Evolutionary conservation across 2,797 vertebrate genomes (phyloP).

Genomic region (Parauchenoglanis ngamensis): DNA sequence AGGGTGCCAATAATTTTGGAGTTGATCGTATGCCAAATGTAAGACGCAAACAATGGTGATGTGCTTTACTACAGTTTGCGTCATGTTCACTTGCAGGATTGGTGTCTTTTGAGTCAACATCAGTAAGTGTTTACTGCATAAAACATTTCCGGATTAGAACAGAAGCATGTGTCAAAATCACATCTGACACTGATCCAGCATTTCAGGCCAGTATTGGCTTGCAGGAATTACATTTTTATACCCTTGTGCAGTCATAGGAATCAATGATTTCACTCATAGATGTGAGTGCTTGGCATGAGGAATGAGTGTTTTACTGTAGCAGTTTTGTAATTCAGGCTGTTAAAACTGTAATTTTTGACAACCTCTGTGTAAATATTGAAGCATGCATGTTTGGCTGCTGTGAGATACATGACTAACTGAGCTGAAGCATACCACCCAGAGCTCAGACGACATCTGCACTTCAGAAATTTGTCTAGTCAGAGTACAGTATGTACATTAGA

Average conservation of each 20-base stretch:
- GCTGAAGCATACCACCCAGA: background rate
- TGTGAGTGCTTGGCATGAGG: too few species aligned
- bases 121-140: background rate
- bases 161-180: background rate
- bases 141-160: background rate
- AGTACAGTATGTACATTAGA: background rate
- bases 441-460: background rate
- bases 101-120: background rate
- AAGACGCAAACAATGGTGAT: background rate
- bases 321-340: background rate
- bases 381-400: background rate
- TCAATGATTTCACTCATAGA: background rate
- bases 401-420: background rate
- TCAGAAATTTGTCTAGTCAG: background rate
- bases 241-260: background rate
- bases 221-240: background rate
- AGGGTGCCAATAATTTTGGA: background rate
- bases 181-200: background rate
- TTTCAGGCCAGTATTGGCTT: background rate
- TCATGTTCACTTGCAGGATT: background rate
- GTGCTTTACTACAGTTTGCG: background rate
- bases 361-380: background rate
- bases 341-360: background rate
- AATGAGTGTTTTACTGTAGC: background rate
- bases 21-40: background rate